Percentiles rank a stretch among this genome's conserved stretches.
Conservation (phyloP, 1,140 invertebrate genomes). For the Drosophila tani region DNA sequence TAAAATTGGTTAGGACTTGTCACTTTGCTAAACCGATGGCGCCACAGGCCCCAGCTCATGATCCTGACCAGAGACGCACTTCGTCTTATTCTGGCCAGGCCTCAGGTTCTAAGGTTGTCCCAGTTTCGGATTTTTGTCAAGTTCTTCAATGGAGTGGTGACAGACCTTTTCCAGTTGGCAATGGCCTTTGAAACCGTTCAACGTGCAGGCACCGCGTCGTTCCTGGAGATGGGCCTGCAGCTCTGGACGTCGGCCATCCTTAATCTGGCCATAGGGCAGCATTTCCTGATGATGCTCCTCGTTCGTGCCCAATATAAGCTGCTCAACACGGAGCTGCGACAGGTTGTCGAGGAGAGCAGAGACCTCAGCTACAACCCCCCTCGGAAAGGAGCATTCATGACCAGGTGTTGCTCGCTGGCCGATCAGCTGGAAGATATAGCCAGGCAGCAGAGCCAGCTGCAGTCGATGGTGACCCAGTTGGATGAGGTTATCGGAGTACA, state of each 20-base stretch:
- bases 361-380: not conserved
- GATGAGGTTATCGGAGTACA: not conserved
- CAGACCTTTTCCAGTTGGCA: fast-evolving
- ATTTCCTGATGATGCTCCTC: not conserved
- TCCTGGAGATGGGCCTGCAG: not conserved
- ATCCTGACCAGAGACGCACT: not conserved
- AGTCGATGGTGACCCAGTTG: not conserved
- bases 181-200: fast-evolving
- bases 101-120: not conserved
- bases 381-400: not conserved
- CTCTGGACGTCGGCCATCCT: not conserved
- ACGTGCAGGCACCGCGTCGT: fast-evolving
- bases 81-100: not conserved
- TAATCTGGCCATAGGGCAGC: not conserved
- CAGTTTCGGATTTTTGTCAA: not conserved
- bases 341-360: not conserved
- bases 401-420: not conserved
- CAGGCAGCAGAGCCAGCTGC: not conserved
- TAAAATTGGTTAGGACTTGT: not conserved
- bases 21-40: not conserved
- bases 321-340: not conserved
- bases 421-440: constrained; percentile 2
- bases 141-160: not conserved
- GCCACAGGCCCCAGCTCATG: not conserved
- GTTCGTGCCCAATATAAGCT: not conserved